A percentile compares a stretch with the other conserved stretches of the same genome.
Evolutionary conservation across 2,797 vertebrate genomes (phyloP).

Genomic region (Brachymystax lenok): DNA sequence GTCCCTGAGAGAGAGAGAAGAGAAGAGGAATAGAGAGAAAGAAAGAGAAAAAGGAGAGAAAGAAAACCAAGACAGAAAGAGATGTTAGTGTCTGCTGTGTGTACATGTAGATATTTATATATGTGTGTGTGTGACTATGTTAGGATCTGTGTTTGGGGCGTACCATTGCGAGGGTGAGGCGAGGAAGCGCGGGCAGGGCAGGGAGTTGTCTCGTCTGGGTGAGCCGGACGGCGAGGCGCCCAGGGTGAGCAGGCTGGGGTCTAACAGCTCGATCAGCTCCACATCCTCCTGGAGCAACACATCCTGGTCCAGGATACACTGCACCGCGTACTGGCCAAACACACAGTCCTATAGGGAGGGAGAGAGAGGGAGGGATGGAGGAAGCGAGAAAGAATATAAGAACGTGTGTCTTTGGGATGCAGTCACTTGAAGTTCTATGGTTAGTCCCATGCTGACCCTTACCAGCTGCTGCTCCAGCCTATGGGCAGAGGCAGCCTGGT

Average conservation of each 20-base stretch:
- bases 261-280: constrained; percentile 95
- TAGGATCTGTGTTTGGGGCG: not conserved
- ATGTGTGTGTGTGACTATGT: not conserved
- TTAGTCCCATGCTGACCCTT: constrained; percentile 55
- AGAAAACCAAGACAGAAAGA: not conserved
- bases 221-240: constrained; percentile 82
- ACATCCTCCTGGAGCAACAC: constrained; percentile 98
- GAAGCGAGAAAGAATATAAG: not conserved
- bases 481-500: constrained; percentile 73
- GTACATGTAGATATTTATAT: not conserved
- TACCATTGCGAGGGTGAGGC: constrained; percentile 92
- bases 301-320: constrained; percentile 94
- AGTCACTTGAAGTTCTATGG: not conserved
- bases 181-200: constrained; percentile 85
- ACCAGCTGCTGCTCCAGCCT: constrained; percentile 90
- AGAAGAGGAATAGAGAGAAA: not conserved
- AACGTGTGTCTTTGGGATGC: not conserved
- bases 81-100: not conserved
- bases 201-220: constrained; percentile 75
- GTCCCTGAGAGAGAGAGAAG: constrained; percentile 63
- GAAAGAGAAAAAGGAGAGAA: not conserved
- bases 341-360: constrained; percentile 80
- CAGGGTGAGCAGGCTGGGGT: constrained; percentile 91
- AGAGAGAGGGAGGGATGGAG: too few species aligned
- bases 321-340: constrained; percentile 89